Evolutionary conservation across 2,888 invertebrate genomes (phyloP).

Genomic region (Sepiola atlantica): DNA sequence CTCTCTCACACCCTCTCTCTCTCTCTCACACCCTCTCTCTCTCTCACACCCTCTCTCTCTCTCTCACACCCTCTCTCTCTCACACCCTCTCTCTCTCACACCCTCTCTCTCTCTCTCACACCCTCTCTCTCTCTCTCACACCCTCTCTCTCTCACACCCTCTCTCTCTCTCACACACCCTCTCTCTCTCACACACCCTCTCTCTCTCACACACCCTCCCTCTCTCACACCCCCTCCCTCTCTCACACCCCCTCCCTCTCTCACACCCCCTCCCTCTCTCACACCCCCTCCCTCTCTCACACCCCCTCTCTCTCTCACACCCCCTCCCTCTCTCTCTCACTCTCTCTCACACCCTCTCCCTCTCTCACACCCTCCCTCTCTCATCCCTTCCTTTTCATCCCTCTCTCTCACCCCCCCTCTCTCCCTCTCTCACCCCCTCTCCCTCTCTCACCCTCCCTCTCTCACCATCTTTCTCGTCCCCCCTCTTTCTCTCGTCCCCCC

Average conservation of each 20-base stretch:
- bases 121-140: neutral
- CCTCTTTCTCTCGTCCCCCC: neutral
- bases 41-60: neutral
- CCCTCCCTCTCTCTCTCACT: neutral
- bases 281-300: neutral
- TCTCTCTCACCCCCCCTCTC: neutral
- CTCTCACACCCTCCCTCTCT: neutral
- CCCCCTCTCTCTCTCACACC: neutral
- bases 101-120: neutral
- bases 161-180: too few relatives aligned
- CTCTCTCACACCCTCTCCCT: neutral
- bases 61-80: neutral
- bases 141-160: neutral
- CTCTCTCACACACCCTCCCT: neutral
- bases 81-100: rapidly evolving
- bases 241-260: neutral
- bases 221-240: neutral
- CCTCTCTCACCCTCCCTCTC: neutral
- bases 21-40: neutral
- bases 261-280: neutral
- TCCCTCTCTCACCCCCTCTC: neutral
- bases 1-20: neutral
- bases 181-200: neutral
- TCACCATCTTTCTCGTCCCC: too few relatives aligned
- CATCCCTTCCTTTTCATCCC: neutral